A percentile compares a stretch with the other conserved stretches of the same genome.
Conservation (phyloP, 2,888 invertebrate species). For the Odontomyia ornata region DNA sequence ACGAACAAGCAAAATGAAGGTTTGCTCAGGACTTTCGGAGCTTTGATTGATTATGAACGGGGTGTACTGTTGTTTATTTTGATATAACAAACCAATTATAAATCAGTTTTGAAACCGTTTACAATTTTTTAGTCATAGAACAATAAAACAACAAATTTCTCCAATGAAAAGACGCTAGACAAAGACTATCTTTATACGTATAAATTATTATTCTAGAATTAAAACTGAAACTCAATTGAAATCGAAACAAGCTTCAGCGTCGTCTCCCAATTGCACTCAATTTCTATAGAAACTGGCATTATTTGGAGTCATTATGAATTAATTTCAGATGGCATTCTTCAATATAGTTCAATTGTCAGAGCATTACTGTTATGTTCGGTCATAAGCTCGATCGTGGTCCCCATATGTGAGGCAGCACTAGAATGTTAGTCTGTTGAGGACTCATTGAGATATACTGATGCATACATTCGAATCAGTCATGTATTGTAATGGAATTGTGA, state of each 20-base stretch:
- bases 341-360: constrained; percentile 23
- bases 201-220: no score
- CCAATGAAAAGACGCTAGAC: no score
- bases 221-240: neutral
- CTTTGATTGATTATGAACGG: no score
- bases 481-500: constrained; percentile 40
- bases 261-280: neutral
- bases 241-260: neutral
- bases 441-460: constrained; percentile 40
- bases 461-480: constrained; percentile 36
- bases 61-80: no score
- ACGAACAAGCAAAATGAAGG: no score
- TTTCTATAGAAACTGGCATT: neutral
- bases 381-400: neutral
- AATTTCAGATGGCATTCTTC: constrained; percentile 37
- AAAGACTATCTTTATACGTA: no score
- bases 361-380: constrained; percentile 38
- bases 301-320: constrained; percentile 25
- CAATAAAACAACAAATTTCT: no score
- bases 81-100: no score
- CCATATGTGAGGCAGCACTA: neutral
- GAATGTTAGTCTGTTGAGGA: neutral
- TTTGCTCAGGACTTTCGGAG: no score
- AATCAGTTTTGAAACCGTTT: no score
- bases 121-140: no score